Conservation (phyloP, 2,113 vertebrate species). For the Misgurnus mizolepis region DNA sequence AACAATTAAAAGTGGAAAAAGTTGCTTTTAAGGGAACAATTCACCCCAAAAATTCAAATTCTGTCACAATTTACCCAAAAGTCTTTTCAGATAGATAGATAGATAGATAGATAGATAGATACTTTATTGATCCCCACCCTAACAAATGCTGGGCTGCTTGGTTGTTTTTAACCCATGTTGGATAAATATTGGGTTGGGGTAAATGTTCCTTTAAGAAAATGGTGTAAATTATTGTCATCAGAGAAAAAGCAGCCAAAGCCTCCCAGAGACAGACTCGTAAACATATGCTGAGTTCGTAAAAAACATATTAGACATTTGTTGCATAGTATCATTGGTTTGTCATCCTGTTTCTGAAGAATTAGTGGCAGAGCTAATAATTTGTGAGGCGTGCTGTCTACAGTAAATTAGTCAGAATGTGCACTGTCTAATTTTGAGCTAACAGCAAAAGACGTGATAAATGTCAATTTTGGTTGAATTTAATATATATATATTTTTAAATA, state of each 20-base stretch:
- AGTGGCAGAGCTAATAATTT: constrained; percentile 12
- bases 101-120: too few species aligned
- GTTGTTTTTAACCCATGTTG: too few species aligned
- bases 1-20: constrained; percentile 14
- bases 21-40: neutral
- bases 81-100: too few species aligned
- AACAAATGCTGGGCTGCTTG: too few species aligned
- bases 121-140: too few species aligned
- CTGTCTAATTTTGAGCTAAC: too few species aligned
- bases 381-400: too few species aligned
- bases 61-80: neutral
- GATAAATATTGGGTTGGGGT: neutral
- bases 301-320: constrained; percentile 27
- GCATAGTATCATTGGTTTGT: constrained; percentile 17
- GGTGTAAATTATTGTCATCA: neutral
- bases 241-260: constrained; percentile 1
- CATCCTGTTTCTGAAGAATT: neutral
- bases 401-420: too few species aligned
- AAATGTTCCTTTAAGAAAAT: constrained; percentile 25
- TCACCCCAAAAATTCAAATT: neutral
- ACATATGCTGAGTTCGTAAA: neutral
- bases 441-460: too few species aligned
- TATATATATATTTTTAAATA: too few species aligned
- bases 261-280: constrained; percentile 15
- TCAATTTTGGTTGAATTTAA: too few species aligned